phyloP scores from a whole-genome alignment of 2,888 invertebrate species.

The Leucozona laternaria region DNA sequence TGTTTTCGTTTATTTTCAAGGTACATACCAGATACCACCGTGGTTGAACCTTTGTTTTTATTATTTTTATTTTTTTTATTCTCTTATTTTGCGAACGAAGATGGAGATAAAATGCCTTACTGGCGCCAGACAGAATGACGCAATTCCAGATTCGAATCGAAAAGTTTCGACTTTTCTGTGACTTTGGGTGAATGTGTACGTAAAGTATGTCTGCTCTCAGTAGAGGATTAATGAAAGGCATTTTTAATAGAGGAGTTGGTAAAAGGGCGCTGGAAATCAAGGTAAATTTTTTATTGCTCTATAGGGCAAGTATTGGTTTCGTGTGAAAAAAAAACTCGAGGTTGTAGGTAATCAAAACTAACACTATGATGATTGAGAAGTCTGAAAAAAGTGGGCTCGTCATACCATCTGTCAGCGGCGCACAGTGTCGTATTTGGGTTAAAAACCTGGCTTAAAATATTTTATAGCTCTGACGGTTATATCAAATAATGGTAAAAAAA shows the following conservation, averaged over 20 bases:
- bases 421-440: background rate
- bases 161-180: slow-evolving; percentile 52
- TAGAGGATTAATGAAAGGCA: background rate
- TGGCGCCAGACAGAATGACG: slow-evolving; percentile 71
- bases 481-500: too few relatives aligned
- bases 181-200: background rate
- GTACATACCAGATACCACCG: background rate
- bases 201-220: background rate
- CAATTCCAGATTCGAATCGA: slow-evolving; percentile 66
- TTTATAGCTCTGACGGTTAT: background rate
- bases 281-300: too few relatives aligned
- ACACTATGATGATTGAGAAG: too few relatives aligned
- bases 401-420: too few relatives aligned
- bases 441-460: background rate
- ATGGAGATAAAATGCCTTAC: slow-evolving; percentile 66
- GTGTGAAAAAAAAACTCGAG: too few relatives aligned
- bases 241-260: background rate
- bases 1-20: background rate
- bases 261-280: too few relatives aligned
- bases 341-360: too few relatives aligned
- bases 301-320: too few relatives aligned
- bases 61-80: slow-evolving; percentile 12
- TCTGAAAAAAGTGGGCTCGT: too few relatives aligned
- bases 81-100: slow-evolving; percentile 38
- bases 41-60: background rate